Percentiles rank a stretch among this genome's conserved stretches.
Conservation (phyloP, 1,140 invertebrate genomes). For the Nasonia giraulti region DNA sequence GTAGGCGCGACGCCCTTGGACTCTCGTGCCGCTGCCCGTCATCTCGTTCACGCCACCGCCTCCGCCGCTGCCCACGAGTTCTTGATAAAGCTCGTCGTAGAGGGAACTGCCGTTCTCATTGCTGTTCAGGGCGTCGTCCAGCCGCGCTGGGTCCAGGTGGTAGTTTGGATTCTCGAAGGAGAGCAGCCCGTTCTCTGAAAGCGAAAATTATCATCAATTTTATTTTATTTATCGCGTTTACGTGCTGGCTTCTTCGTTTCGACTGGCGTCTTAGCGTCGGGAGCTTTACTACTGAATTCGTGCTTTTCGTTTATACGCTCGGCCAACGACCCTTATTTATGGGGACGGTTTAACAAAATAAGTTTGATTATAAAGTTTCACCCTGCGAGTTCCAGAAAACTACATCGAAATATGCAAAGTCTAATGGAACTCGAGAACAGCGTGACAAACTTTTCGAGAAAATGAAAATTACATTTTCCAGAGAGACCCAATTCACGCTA, state of each 20-base stretch:
- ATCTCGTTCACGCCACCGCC: constrained; percentile 70
- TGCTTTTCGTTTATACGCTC: neutral
- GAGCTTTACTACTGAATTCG: too few species aligned
- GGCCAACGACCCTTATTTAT: neutral
- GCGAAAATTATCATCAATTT: constrained; percentile 53
- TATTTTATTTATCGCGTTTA: too few species aligned
- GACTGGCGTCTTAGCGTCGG: too few species aligned
- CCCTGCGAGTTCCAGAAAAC: neutral
- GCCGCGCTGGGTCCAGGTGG: constrained; percentile 83
- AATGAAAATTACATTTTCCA: neutral
- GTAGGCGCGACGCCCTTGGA: constrained; percentile 78
- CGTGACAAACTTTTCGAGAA: neutral
- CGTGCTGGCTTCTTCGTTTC: too few species aligned
- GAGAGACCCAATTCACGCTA: neutral
- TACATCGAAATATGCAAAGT: neutral
- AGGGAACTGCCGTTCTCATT: constrained; percentile 78
- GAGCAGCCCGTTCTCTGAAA: constrained; percentile 89
- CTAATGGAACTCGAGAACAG: neutral
- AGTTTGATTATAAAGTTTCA: neutral
- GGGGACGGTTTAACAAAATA: neutral
- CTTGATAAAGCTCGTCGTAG: constrained; percentile 78
- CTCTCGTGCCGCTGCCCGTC: constrained; percentile 64
- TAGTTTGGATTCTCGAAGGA: constrained; percentile 93
- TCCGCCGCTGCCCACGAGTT: constrained; percentile 75
- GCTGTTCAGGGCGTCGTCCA: constrained; percentile 87